Percentiles rank a stretch among this genome's conserved stretches.
Conservation (phyloP, 2,113 vertebrate genomes). For the Oenanthe oenanthe region DNA sequence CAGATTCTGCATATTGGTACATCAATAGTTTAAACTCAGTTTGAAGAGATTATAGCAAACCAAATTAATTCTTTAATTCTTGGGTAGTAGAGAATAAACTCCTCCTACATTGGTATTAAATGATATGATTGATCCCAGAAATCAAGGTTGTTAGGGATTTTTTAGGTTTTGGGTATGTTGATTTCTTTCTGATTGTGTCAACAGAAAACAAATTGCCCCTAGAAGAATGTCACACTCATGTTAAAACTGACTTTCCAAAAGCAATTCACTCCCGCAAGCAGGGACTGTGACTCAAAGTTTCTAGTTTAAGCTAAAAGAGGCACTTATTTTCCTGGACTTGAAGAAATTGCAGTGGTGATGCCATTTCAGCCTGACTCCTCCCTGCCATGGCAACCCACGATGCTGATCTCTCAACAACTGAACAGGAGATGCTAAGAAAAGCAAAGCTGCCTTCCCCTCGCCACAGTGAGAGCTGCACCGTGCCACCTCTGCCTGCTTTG, state of each 20-base stretch:
- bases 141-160: neutral
- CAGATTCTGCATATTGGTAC: slow-evolving; percentile 39
- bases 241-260: slow-evolving; percentile 60
- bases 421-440: neutral
- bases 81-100: slow-evolving; percentile 31
- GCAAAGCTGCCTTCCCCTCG: neutral
- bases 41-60: slow-evolving; percentile 59
- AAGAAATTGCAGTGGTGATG: neutral
- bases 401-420: neutral
- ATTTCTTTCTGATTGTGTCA: neutral
- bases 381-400: neutral
- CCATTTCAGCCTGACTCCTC: neutral
- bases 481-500: neutral
- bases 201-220: neutral
- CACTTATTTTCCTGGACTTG: neutral
- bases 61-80: slow-evolving; percentile 74
- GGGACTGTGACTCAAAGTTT: neutral
- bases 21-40: slow-evolving; percentile 44
- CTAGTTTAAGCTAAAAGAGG: slow-evolving; percentile 46
- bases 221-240: neutral
- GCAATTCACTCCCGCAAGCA: slow-evolving; percentile 20
- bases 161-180: neutral
- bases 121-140: neutral
- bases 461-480: neutral
- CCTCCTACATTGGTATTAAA: neutral